phyloP scores from a whole-genome alignment of 2,113 vertebrate species.

The Acanthisitta chloris region DNA sequence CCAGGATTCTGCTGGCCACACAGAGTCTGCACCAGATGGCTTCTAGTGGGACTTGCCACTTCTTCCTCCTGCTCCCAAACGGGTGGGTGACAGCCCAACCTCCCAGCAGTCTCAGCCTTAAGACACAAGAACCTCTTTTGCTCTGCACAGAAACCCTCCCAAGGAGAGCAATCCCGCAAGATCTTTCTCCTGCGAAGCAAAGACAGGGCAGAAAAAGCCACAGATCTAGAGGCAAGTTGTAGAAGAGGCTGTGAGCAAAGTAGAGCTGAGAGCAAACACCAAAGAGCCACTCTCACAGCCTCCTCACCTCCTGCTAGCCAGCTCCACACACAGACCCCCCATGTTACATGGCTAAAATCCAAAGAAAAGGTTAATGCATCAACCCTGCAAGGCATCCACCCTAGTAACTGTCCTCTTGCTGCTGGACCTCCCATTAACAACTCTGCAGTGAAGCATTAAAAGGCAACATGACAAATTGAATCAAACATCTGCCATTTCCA shows the following conservation, averaged over 20 bases:
- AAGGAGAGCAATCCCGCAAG: fast-evolving
- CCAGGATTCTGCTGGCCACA: background rate
- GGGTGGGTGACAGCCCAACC: background rate
- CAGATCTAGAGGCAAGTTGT: background rate
- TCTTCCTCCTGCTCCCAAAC: background rate
- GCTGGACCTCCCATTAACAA: background rate
- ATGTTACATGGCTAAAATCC: background rate
- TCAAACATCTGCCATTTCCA: background rate
- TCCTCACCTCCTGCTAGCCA: background rate
- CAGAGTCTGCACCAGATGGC: background rate
- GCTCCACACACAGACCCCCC: background rate
- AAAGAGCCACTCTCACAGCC: background rate
- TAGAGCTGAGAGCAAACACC: background rate
- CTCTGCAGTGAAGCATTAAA: background rate
- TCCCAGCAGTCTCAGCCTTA: background rate
- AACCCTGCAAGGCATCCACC: background rate
- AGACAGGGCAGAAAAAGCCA: background rate
- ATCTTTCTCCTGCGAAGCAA: background rate
- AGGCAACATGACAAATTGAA: background rate
- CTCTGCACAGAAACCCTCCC: background rate
- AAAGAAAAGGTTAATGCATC: background rate
- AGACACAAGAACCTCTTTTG: background rate
- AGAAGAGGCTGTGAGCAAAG: background rate
- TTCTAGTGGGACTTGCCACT: background rate
- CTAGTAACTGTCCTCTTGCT: background rate